phyloP scores from a whole-genome alignment of 2,113 vertebrate genomes.

The Neopipo cinnamomea region DNA sequence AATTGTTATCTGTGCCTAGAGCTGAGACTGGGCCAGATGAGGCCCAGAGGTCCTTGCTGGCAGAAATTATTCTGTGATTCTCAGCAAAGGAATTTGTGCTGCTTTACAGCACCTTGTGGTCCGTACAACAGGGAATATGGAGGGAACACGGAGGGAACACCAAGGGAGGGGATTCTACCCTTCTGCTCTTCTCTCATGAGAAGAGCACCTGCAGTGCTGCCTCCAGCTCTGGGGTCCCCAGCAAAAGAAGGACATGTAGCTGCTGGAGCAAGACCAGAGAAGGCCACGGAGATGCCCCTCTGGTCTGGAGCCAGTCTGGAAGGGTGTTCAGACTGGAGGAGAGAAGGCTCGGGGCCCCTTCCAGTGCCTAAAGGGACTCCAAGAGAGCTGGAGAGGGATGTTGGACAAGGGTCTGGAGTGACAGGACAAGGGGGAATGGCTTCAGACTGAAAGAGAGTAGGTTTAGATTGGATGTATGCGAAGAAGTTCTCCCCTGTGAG shows the following conservation, averaged over 20 bases:
- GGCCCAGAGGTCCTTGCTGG: not conserved
- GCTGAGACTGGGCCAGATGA: not conserved
- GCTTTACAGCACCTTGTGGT: not conserved
- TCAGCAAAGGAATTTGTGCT: not conserved
- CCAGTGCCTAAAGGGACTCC: not conserved
- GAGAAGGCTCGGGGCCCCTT: not conserved
- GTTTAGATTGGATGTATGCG: rapidly evolving
- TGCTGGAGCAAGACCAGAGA: not conserved
- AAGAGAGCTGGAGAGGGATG: not conserved
- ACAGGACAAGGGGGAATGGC: not conserved
- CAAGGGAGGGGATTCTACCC: not conserved
- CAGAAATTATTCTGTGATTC: not conserved
- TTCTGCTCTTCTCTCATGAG: not conserved
- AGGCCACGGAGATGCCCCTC: not conserved
- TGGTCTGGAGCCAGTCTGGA: not conserved
- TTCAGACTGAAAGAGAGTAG: not conserved
- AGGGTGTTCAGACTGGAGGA: not conserved
- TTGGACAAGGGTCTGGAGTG: not conserved
- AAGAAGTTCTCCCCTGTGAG: not conserved
- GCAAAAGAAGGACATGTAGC: not conserved
- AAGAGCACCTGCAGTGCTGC: not conserved
- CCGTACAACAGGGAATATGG: not conserved
- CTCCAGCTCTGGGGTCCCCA: not conserved
- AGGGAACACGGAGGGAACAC: not conserved
- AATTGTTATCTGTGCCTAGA: not conserved